Evolutionary conservation across 2,113 vertebrate genomes (phyloP).

Genomic region (Plecotus auritus): DNA sequence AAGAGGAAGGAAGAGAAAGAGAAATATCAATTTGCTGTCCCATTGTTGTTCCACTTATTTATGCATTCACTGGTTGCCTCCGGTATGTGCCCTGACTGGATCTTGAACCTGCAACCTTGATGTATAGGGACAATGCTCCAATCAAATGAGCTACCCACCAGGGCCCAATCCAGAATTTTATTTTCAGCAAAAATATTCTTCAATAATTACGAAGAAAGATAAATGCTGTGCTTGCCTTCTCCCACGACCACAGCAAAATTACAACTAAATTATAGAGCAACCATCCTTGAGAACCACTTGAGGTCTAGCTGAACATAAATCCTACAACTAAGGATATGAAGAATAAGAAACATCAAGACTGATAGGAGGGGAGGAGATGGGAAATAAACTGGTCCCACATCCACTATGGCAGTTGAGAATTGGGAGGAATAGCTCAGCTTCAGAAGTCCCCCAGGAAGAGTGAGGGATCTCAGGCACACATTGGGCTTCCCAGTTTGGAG

Average conservation of each 20-base stretch:
- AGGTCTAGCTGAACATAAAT: neutral
- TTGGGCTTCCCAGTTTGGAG: neutral
- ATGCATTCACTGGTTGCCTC: neutral
- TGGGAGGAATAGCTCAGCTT: neutral
- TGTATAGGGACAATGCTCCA: neutral
- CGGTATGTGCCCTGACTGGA: neutral
- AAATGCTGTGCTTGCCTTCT: neutral
- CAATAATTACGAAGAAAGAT: neutral
- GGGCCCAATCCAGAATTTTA: conserved; percentile 3
- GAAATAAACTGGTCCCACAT: neutral
- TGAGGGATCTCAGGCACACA: neutral
- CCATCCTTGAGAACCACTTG: neutral
- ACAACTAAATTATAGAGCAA: neutral
- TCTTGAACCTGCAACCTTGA: neutral
- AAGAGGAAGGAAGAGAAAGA: neutral
- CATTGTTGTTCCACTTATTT: neutral
- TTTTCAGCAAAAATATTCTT: conserved; percentile 2
- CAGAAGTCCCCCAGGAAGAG: neutral
- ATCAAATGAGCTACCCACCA: neutral
- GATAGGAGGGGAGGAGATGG: neutral
- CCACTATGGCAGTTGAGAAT: neutral
- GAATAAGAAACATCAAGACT: neutral
- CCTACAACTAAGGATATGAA: neutral
- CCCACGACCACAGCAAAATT: neutral
- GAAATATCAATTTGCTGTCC: neutral